These are phyloP conservation scores for Chroicocephalus ridibundus DNA, from an alignment of 2,113 vertebrate genomes.

Conservation along the genomic window DNA sequence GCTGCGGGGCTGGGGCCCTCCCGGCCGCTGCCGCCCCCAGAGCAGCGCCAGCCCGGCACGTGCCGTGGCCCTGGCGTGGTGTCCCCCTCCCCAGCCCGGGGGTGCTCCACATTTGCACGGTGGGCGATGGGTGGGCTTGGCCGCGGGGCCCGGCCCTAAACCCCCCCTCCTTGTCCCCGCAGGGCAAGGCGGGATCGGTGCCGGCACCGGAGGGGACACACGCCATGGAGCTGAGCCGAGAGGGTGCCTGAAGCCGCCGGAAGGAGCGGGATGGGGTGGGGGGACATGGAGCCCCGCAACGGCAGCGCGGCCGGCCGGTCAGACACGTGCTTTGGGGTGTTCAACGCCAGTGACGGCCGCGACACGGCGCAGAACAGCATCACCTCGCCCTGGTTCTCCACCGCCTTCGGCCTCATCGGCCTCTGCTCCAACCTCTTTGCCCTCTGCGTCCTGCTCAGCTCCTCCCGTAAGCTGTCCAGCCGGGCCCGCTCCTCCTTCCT, in stretches of 20 bases:
- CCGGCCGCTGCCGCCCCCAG: background rate
- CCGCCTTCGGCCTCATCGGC: conserved; percentile 79
- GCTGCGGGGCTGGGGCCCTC: background rate
- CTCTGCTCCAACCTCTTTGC: conserved; percentile 92
- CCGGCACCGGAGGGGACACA: accelerated
- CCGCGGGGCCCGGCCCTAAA: background rate
- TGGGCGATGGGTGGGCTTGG: background rate
- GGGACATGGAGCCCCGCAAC: background rate
- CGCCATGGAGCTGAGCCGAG: background rate
- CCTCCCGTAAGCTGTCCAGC: conserved; percentile 74
- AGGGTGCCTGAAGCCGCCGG: background rate
- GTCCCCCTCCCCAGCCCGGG: too few species aligned
- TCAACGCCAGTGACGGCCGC: background rate
- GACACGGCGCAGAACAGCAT: background rate
- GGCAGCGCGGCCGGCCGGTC: accelerated
- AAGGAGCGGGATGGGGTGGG: background rate
- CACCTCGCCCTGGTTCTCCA: conserved; percentile 80
- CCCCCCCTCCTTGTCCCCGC: background rate
- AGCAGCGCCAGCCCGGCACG: accelerated
- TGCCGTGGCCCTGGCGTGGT: accelerated
- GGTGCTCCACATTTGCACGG: background rate
- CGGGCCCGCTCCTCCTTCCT: conserved; percentile 87
- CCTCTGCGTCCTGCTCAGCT: conserved; percentile 80
- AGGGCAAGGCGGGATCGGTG: background rate
- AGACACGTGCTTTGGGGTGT: conserved; percentile 54